phyloP scores from a whole-genome alignment of 1,140 invertebrate genomes.

The Brachionus rotundiformis region DNA sequence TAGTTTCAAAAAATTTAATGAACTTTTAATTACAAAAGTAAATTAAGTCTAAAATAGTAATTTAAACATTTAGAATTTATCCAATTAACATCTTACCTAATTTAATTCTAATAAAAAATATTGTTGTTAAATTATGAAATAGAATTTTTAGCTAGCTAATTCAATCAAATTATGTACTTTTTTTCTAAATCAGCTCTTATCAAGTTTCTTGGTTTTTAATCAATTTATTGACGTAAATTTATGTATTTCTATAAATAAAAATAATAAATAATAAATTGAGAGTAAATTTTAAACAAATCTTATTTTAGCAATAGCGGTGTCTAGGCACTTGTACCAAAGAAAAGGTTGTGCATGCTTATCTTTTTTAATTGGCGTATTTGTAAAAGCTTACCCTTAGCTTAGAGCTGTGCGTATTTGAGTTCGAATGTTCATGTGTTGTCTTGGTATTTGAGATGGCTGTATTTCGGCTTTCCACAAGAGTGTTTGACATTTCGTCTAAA shows the following conservation, averaged over 20 bases:
- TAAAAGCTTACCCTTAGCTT: constrained; percentile 23
- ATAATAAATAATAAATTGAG: too few species aligned
- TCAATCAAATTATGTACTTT: too few species aligned
- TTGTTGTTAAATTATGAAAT: too few species aligned
- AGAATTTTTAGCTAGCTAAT: too few species aligned
- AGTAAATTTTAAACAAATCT: not conserved
- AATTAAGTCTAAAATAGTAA: too few species aligned
- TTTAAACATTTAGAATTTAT: too few species aligned
- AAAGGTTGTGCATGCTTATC: not conserved
- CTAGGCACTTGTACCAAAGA: not conserved
- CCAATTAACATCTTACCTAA: too few species aligned
- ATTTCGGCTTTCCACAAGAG: not conserved
- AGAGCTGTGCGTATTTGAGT: constrained; percentile 8
- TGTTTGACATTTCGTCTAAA: constrained; percentile 38
- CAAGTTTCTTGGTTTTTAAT: not conserved
- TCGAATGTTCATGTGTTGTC: constrained; percentile 31
- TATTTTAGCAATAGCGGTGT: not conserved
- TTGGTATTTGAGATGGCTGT: constrained; percentile 13
- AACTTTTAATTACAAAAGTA: too few species aligned
- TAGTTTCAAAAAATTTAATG: too few species aligned
- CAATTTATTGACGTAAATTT: not conserved
- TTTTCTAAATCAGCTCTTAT: too few species aligned
- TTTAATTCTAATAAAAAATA: too few species aligned
- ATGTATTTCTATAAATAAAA: not conserved
- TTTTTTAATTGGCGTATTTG: not conserved